These are phyloP conservation scores for Rhinophrynus dorsalis DNA, from an alignment of 2,797 vertebrate genomes.

Conservation along the genomic window DNA sequence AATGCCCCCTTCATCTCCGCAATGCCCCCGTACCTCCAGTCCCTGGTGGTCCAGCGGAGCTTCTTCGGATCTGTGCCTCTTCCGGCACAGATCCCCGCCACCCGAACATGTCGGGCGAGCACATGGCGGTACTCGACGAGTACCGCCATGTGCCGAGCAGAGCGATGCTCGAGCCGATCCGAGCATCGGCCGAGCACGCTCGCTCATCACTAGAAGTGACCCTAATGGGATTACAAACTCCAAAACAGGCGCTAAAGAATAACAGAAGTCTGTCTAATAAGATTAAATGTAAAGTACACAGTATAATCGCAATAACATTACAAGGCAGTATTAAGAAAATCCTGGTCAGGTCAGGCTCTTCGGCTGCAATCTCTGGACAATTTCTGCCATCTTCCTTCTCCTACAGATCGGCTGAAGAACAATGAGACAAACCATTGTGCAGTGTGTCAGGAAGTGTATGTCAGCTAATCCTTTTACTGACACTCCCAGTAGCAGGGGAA, in stretches of 20 bases:
- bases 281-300: slow-evolving; percentile 64
- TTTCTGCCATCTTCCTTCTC: slow-evolving; percentile 57
- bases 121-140: too few species aligned
- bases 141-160: too few species aligned
- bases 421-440: slow-evolving; percentile 61
- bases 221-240: slow-evolving; percentile 66
- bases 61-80: too few species aligned
- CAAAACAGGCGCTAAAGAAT: slow-evolving; percentile 54
- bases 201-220: too few species aligned
- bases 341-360: slow-evolving; percentile 56
- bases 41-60: too few species aligned
- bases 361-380: slow-evolving; percentile 45
- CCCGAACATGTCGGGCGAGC: too few species aligned
- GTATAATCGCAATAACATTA: slow-evolving; percentile 58
- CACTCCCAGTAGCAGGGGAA: slow-evolving; percentile 61
- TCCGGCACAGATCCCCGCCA: too few species aligned
- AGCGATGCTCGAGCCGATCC: too few species aligned
- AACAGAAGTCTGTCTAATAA: slow-evolving; percentile 62
- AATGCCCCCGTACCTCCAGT: too few species aligned
- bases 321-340: slow-evolving; percentile 54
- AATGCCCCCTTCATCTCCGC: too few species aligned
- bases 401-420: slow-evolving; percentile 61
- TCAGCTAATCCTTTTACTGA: slow-evolving; percentile 65
- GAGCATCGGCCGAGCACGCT: too few species aligned
- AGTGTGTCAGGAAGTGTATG: slow-evolving; percentile 66